A percentile compares a stretch with the other conserved stretches of the same genome.
Evolutionary conservation across 2,888 invertebrate species (phyloP).

Genomic region (Hirtodrosophila duncani): DNA sequence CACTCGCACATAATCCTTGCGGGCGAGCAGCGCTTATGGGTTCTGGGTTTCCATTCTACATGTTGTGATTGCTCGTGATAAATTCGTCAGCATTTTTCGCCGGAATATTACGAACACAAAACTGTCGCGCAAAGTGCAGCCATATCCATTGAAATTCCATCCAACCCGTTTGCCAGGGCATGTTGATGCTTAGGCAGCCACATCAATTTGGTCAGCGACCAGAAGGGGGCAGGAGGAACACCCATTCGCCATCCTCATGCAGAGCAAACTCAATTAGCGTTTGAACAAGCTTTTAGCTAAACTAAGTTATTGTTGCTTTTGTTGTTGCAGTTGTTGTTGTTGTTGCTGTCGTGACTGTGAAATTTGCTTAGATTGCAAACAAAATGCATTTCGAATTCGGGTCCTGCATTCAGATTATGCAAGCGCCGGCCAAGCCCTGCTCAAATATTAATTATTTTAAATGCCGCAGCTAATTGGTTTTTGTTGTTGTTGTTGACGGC

Average conservation of each 20-base stretch:
- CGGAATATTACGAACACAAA: neutral
- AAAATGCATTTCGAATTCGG: constrained; percentile 25
- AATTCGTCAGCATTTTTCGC: constrained; percentile 61
- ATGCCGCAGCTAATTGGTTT: neutral
- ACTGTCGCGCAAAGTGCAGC: neutral
- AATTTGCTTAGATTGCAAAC: constrained; percentile 10
- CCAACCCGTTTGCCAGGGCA: neutral
- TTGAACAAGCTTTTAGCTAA: constrained; percentile 60
- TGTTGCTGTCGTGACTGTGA: constrained; percentile 8
- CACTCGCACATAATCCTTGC: no score
- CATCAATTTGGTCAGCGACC: constrained; percentile 38
- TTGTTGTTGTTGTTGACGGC: no score
- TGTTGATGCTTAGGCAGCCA: constrained; percentile 10
- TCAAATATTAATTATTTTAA: constrained; percentile 28
- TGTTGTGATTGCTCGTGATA: constrained; percentile 65
- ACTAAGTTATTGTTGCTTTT: constrained; percentile 50
- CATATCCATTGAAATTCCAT: no score
- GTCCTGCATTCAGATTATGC: neutral
- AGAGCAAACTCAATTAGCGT: constrained; percentile 60
- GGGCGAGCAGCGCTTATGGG: no score
- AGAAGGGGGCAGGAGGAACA: constrained; percentile 6
- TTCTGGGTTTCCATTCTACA: no score
- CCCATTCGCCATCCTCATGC: constrained; percentile 6
- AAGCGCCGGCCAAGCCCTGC: no score
- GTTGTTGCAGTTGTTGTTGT: constrained; percentile 23